phyloP scores from a whole-genome alignment of 2,888 invertebrate genomes.

The Ochropleura plecta region DNA sequence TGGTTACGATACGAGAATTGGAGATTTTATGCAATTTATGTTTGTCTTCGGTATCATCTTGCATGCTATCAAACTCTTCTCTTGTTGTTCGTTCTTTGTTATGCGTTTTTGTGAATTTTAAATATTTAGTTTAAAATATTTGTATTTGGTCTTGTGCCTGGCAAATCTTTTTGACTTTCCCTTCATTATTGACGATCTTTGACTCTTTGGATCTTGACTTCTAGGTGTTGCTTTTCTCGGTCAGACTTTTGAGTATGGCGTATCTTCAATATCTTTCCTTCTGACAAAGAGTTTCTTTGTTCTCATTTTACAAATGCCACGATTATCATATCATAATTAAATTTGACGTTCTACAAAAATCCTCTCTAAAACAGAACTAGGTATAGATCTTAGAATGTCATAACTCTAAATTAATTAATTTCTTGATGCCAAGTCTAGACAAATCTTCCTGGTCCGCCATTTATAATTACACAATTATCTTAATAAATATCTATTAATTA shows the following conservation, averaged over 20 bases:
- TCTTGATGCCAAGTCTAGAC: conserved; percentile 25
- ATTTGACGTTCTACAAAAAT: neutral
- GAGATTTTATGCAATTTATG: neutral
- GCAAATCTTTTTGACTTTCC: neutral
- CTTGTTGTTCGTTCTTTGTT: neutral
- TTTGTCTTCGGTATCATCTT: neutral
- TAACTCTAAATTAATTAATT: conserved; percentile 36
- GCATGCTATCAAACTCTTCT: neutral
- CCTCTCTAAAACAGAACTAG: neutral
- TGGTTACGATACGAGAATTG: neutral
- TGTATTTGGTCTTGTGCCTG: too few relatives aligned
- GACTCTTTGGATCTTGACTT: neutral
- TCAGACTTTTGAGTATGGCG: neutral
- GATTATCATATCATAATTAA: neutral
- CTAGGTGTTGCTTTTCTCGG: neutral
- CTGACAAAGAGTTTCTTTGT: neutral
- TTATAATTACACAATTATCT: conserved; percentile 43
- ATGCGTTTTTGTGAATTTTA: too few relatives aligned
- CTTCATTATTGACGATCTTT: neutral
- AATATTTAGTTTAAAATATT: too few relatives aligned
- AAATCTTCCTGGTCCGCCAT: conserved; percentile 22
- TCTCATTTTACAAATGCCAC: neutral
- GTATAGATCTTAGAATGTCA: neutral
- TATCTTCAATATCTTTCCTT: neutral
- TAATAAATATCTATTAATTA: conserved; percentile 35